Percentiles rank a stretch among this genome's conserved stretches.
These are phyloP conservation scores for Cyclopterus lumpus DNA, from an alignment of 2,797 vertebrate genomes.

Conservation along the genomic window DNA sequence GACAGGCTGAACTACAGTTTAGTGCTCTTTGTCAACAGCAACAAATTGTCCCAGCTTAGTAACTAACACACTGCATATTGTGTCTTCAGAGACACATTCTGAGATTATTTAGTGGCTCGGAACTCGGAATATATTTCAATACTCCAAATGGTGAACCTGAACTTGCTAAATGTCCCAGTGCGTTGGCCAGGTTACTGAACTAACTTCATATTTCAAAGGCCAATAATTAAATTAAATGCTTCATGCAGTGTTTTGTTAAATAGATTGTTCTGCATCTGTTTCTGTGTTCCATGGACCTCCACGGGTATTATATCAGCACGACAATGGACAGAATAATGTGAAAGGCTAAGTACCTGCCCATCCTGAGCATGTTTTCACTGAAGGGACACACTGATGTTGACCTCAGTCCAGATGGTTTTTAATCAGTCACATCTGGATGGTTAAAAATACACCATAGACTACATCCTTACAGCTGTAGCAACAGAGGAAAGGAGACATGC, in stretches of 20 bases:
- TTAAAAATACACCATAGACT: slow-evolving; percentile 30
- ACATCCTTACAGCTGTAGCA: slow-evolving; percentile 41
- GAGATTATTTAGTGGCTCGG: background rate
- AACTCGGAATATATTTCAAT: slow-evolving; percentile 24
- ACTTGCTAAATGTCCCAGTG: slow-evolving; percentile 34
- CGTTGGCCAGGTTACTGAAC: slow-evolving; percentile 13
- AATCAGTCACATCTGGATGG: slow-evolving; percentile 56
- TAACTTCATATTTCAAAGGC: slow-evolving; percentile 43
- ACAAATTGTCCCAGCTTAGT: slow-evolving; percentile 6
- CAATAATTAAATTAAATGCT: slow-evolving; percentile 43
- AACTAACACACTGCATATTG: background rate
- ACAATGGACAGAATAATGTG: slow-evolving; percentile 15
- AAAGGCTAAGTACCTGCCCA: slow-evolving; percentile 29
- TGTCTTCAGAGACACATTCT: background rate
- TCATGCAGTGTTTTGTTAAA: slow-evolving; percentile 24
- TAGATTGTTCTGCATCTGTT: slow-evolving; percentile 51
- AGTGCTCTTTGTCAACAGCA: background rate
- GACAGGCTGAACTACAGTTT: background rate
- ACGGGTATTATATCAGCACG: slow-evolving; percentile 29
- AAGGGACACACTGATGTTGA: slow-evolving; percentile 28
- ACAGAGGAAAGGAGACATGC: slow-evolving; percentile 37
- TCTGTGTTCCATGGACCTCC: slow-evolving; percentile 12
- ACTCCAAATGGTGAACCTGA: slow-evolving; percentile 35
- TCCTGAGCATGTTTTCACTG: slow-evolving; percentile 43
- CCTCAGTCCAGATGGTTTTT: slow-evolving; percentile 45